Evolutionary conservation across 2,797 vertebrate genomes (phyloP).

Genomic region (Tympanoctomys barrerae): DNA sequence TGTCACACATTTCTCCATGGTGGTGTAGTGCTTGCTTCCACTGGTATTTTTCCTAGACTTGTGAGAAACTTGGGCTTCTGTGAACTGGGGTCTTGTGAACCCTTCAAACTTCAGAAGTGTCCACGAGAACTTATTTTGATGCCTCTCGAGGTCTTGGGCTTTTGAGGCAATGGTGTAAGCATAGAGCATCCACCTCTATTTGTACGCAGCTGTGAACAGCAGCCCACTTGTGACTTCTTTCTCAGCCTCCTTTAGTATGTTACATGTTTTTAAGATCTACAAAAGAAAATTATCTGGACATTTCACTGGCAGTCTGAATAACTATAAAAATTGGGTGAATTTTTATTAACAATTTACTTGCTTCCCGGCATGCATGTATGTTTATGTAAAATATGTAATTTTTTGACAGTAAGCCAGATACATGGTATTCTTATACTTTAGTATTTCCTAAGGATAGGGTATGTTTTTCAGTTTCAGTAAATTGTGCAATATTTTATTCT

Average conservation of each 20-base stretch:
- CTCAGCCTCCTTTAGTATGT: slow-evolving; percentile 47
- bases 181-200: neutral
- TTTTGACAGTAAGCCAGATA: neutral
- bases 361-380: neutral
- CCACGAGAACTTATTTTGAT: slow-evolving; percentile 4
- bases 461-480: neutral
- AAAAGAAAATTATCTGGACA: neutral
- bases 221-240: neutral
- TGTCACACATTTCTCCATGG: neutral
- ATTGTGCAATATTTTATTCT: neutral
- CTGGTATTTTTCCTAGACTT: neutral
- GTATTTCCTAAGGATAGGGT: slow-evolving; percentile 15
- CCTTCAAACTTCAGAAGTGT: neutral
- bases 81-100: neutral
- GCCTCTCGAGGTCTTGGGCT: neutral
- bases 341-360: slow-evolving; percentile 54
- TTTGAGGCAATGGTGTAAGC: neutral
- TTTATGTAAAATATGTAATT: neutral
- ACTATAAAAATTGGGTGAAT: neutral
- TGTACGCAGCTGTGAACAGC: neutral
- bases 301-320: slow-evolving; percentile 14
- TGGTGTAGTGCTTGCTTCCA: neutral
- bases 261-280: slow-evolving; percentile 2
- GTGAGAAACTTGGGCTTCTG: neutral
- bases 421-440: neutral